A percentile compares a stretch with the other conserved stretches of the same genome.
Evolutionary conservation across 1,140 invertebrate species (phyloP).

Genomic region (Andricus grossulariae): DNA sequence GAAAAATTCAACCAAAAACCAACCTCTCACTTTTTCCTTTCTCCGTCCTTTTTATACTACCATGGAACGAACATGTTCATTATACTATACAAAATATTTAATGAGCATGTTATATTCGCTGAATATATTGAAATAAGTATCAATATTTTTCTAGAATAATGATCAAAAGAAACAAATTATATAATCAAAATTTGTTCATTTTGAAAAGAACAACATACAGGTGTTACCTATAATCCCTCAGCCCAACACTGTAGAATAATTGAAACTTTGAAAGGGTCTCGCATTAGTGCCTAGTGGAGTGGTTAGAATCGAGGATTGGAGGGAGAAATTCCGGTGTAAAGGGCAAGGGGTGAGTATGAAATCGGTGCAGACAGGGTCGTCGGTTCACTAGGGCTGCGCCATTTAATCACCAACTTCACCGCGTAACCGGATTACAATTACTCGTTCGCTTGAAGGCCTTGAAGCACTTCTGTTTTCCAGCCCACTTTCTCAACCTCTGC

Average conservation of each 20-base stretch:
- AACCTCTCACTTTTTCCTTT: no score
- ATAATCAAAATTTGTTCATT: neutral
- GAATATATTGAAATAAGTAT: no score
- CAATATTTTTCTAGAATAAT: no score
- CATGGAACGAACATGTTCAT: no score
- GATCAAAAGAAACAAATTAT: neutral
- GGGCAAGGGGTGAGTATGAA: slow-evolving; percentile 4
- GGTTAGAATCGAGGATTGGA: neutral
- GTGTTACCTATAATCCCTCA: neutral
- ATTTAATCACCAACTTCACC: neutral
- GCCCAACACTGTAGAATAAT: neutral
- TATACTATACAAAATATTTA: no score
- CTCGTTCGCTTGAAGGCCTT: neutral
- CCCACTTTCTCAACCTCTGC: slow-evolving; percentile 25
- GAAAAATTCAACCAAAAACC: no score
- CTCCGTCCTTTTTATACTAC: no score
- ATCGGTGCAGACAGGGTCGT: slow-evolving; percentile 8
- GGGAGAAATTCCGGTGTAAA: neutral
- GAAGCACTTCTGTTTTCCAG: no score
- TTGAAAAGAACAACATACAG: slow-evolving; percentile 3
- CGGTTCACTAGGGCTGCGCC: neutral
- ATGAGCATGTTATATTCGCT: no score
- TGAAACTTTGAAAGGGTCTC: neutral
- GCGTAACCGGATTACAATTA: neutral
- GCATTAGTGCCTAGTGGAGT: neutral